These are phyloP conservation scores for Pithys albifrons DNA, from an alignment of 2,113 vertebrate genomes.

Conservation along the genomic window DNA sequence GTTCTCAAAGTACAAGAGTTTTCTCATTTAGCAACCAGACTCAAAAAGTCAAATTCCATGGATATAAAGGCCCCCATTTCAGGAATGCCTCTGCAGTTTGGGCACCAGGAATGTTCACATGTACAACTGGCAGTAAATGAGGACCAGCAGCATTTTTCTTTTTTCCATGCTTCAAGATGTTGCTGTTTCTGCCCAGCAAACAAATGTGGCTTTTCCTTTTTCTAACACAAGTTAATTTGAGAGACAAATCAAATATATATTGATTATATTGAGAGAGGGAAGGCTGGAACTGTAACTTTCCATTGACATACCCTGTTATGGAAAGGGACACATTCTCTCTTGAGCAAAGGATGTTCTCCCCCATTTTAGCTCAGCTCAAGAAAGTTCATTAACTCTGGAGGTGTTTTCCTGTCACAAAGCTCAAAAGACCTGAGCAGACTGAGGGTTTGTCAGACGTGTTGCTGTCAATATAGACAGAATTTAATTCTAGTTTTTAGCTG, in stretches of 20 bases:
- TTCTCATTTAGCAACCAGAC: not conserved
- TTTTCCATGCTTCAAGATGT: not conserved
- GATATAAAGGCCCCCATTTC: not conserved
- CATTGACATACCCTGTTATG: not conserved
- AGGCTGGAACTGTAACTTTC: not conserved
- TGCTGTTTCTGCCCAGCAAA: not conserved
- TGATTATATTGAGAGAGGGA: not conserved
- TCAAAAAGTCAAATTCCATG: rapidly evolving
- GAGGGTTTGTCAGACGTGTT: not conserved
- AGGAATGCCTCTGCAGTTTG: not conserved
- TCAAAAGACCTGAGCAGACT: not conserved
- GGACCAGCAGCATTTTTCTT: rapidly evolving
- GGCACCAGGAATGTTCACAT: not conserved
- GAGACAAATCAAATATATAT: not conserved
- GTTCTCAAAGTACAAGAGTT: not conserved
- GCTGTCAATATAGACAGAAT: not conserved
- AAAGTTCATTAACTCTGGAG: not conserved
- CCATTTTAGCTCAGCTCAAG: not conserved
- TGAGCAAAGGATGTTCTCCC: not conserved
- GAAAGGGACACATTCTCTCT: not conserved
- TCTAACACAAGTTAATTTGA: not conserved
- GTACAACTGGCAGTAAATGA: not conserved
- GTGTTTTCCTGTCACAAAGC: not conserved
- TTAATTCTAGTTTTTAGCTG: not conserved
- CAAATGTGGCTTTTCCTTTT: not conserved